A percentile compares a stretch with the other conserved stretches of the same genome.
These are phyloP conservation scores for Diaperis boleti DNA, from an alignment of 2,888 invertebrate genomes.

Conservation along the genomic window DNA sequence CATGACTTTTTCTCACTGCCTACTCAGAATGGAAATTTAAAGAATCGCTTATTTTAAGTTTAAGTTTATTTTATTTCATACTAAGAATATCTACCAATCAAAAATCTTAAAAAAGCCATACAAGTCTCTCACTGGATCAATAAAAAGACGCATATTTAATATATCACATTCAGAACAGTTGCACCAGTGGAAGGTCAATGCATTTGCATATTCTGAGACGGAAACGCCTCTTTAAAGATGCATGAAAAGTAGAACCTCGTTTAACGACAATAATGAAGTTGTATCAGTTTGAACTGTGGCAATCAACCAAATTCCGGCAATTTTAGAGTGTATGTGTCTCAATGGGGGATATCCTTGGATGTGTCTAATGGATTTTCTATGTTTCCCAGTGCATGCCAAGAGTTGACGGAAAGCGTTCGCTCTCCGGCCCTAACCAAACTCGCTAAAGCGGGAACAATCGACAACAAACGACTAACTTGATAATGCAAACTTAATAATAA, in stretches of 20 bases:
- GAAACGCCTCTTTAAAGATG: constrained; percentile 24
- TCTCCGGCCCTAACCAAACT: constrained; percentile 51
- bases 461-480: constrained; percentile 62
- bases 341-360: constrained; percentile 57
- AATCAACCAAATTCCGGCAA: constrained; percentile 42
- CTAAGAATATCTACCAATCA: too few species aligned
- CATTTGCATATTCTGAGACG: constrained; percentile 24
- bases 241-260: constrained; percentile 37
- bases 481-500: constrained; percentile 63
- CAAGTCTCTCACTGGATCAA: too few species aligned
- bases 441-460: constrained; percentile 57
- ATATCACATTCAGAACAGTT: constrained; percentile 11
- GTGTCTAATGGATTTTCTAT: constrained; percentile 66
- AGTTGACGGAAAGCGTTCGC: constrained; percentile 57
- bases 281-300: constrained; percentile 44
- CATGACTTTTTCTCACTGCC: too few species aligned
- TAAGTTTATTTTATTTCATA: too few species aligned
- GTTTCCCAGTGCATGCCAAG: constrained; percentile 62
- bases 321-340: constrained; percentile 36
- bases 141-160: too few species aligned
- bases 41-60: too few species aligned
- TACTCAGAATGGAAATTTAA: too few species aligned
- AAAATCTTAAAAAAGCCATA: too few species aligned
- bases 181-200: constrained; percentile 7
- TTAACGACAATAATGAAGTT: constrained; percentile 40